Conservation (phyloP, 1,140 invertebrate genomes). For the Gerris buenoi region DNA sequence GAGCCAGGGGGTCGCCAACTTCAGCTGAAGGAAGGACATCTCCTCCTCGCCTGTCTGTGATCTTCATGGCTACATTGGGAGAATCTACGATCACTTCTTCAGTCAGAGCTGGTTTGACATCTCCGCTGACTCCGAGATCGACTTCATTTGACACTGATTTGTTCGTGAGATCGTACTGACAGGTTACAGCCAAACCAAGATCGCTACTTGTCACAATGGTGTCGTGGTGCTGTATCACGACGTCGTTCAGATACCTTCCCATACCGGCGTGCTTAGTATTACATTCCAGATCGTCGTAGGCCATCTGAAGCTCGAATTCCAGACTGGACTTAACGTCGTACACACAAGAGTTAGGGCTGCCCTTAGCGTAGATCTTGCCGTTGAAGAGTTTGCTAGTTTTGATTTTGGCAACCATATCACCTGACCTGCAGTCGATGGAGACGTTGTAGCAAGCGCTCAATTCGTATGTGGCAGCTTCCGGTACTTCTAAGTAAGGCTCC, state of each 20-base stretch:
- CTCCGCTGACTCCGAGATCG: slow-evolving; percentile 72
- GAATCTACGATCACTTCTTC: slow-evolving; percentile 76
- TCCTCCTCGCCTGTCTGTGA: slow-evolving; percentile 66
- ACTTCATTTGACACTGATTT: slow-evolving; percentile 85
- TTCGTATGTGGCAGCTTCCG: slow-evolving; percentile 80
- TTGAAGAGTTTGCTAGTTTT: slow-evolving; percentile 83
- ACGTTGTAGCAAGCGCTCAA: slow-evolving; percentile 88
- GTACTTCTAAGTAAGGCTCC: slow-evolving; percentile 77
- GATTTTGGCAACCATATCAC: slow-evolving; percentile 82
- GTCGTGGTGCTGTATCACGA: slow-evolving; percentile 86
- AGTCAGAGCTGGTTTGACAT: slow-evolving; percentile 56
- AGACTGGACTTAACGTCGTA: slow-evolving; percentile 67
- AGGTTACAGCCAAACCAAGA: slow-evolving; percentile 77
- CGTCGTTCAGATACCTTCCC: slow-evolving; percentile 72
- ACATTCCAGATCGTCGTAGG: slow-evolving; percentile 80
- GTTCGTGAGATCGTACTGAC: slow-evolving; percentile 84
- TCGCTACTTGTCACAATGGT: slow-evolving; percentile 88
- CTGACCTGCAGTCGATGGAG: slow-evolving; percentile 75
- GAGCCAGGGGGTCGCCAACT: slow-evolving; percentile 76
- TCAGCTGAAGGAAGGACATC: slow-evolving; percentile 65
- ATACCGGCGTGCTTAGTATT: slow-evolving; percentile 72
- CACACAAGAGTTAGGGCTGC: slow-evolving; percentile 79
- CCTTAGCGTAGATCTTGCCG: slow-evolving; percentile 86
- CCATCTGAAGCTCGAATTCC: slow-evolving; percentile 76
- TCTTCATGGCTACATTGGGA: slow-evolving; percentile 85